phyloP scores from a whole-genome alignment of 2,113 vertebrate species.

The Psilopogon haemacephalus region DNA sequence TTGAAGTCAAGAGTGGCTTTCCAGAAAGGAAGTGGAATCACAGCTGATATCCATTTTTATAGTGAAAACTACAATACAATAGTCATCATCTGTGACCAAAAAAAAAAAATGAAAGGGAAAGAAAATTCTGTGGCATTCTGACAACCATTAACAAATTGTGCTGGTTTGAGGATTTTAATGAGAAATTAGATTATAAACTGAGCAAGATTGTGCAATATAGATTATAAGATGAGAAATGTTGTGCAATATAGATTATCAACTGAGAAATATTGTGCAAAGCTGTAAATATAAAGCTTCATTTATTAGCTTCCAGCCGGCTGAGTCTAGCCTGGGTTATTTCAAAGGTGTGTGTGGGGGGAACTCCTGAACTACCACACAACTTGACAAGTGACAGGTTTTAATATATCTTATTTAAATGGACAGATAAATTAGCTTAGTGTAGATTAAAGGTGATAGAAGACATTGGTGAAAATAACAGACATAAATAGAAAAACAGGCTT shows the following conservation, averaged over 20 bases:
- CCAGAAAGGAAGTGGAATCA: background rate
- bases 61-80: background rate
- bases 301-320: too few relatives aligned
- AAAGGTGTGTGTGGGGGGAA: too few relatives aligned
- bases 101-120: background rate
- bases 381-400: background rate
- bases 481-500: background rate
- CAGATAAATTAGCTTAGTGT: background rate
- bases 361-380: too few relatives aligned
- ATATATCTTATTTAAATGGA: background rate
- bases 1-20: background rate
- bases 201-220: too few relatives aligned
- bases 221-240: too few relatives aligned
- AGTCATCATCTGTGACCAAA: background rate
- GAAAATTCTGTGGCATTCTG: background rate
- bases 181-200: too few relatives aligned
- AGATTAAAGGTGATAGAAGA: background rate
- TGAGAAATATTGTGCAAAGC: too few relatives aligned
- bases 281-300: too few relatives aligned
- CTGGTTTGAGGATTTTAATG: too few relatives aligned
- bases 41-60: background rate
- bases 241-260: too few relatives aligned
- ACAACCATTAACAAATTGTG: background rate
- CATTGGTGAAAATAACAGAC: background rate
- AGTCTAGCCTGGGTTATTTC: too few relatives aligned